Evolutionary conservation across 2,888 invertebrate genomes (phyloP), one percentile per base, ranked within the genome.

Genomic region (Hyposoter dolosus): DNA sequence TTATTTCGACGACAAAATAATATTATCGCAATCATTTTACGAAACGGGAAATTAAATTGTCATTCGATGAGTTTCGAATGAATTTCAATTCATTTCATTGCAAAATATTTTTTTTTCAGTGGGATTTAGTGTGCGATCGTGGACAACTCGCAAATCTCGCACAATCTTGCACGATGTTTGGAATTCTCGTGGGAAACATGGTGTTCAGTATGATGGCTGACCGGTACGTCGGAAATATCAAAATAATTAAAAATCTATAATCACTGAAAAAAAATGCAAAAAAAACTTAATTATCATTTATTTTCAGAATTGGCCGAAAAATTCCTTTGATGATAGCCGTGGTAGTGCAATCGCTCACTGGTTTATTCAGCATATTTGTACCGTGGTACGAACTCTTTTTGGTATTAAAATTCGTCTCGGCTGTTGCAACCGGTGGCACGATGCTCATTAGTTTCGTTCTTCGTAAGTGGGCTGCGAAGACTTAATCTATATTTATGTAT

Each of bases 371-470:
- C 47, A 95, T 96, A 0, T 94, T 95, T 68, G 95, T 95, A 3
- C 95, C 96, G 5, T 94, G 95, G 91, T 95, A 96, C 88, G 95
- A 95, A 95, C 93, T 96, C 91, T 96, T 96, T 91, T 91, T 96
- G 35, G 88, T 95, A 17, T 94, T 95, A 72, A 95, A 96, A 87
- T 96, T 96, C 89, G 90, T 96, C 3, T 95, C 95, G 80, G 96
- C 96, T 45, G 92, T 95, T 77, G 95, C 96, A 10, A 95, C 96
- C 17, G 96, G 96, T 85, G 96, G 96, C 47, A 95, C 96, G 1
- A 96, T 96, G 95, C 95, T 96, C 28, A 96, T 96, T 85, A 95
- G 96, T 89, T 96, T 96, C 89, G 95, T 97, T 72, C 94, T 96
- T 43, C 95, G 95, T 95, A 89, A 94, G 94, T 93, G 63, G 40